Conservation (phyloP, 1,140 invertebrate species). For the Danaus melanippus region DNA sequence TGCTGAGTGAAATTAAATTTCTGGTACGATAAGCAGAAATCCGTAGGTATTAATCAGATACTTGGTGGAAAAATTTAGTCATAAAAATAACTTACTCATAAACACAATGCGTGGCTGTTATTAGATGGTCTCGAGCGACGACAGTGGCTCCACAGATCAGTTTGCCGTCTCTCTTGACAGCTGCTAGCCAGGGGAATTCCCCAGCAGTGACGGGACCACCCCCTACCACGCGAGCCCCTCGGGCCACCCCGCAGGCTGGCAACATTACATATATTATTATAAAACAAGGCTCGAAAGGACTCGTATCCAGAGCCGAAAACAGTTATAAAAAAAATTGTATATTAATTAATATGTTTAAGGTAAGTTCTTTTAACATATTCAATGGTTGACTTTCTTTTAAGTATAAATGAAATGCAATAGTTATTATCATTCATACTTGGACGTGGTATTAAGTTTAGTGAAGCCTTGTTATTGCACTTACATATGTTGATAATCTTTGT, state of each 20-base stretch:
- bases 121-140: slow-evolving; percentile 57
- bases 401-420: too few species aligned
- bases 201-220: slow-evolving; percentile 49
- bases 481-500: too few species aligned
- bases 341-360: too few species aligned
- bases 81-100: slow-evolving; percentile 47
- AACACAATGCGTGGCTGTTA: slow-evolving; percentile 68
- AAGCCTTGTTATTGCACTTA: too few species aligned
- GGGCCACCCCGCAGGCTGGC: slow-evolving; percentile 54
- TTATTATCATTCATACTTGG: too few species aligned
- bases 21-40: not conserved
- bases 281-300: too few species aligned
- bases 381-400: too few species aligned
- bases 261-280: slow-evolving; percentile 1
- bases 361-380: too few species aligned
- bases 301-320: not conserved
- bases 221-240: slow-evolving; percentile 59
- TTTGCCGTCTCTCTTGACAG: slow-evolving; percentile 50
- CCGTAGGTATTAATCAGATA: slow-evolving; percentile 3
- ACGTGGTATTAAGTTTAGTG: too few species aligned
- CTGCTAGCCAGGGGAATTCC: slow-evolving; percentile 65
- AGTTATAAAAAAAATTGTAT: slow-evolving; percentile 1
- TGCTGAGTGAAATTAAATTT: too few species aligned
- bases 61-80: slow-evolving; percentile 2
- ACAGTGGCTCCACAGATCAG: slow-evolving; percentile 66